These are phyloP conservation scores for Morone chrysops DNA, from an alignment of 2,113 vertebrate genomes.

Conservation along the genomic window DNA sequence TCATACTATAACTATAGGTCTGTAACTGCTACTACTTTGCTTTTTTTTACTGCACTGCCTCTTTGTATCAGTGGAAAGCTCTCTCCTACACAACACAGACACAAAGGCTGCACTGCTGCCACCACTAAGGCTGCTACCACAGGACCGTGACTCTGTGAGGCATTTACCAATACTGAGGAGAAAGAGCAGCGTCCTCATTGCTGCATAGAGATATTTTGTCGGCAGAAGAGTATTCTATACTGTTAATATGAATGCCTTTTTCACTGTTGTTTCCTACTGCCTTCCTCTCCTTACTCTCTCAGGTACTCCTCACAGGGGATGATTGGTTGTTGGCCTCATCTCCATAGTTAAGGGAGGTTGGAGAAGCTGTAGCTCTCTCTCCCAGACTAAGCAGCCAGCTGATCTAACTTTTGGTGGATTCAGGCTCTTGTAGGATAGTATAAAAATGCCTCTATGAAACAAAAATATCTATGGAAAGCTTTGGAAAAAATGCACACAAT, in stretches of 20 bases:
- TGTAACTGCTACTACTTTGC: no score
- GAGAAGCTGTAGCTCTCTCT: no score
- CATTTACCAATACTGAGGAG: neutral
- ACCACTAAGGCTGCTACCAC: neutral
- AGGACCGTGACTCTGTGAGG: neutral
- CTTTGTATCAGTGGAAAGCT: neutral
- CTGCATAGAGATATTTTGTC: neutral
- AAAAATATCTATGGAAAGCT: neutral
- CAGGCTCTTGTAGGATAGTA: neutral
- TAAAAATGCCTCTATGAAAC: neutral
- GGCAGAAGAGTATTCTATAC: neutral
- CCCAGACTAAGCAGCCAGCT: no score
- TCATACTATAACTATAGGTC: no score
- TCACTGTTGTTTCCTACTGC: no score
- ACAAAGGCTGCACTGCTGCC: slow-evolving; percentile 6
- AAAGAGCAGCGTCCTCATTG: neutral
- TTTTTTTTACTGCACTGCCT: neutral
- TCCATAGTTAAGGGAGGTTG: no score
- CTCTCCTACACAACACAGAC: neutral
- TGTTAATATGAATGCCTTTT: no score
- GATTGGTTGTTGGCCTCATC: no score
- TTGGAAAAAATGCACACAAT: neutral
- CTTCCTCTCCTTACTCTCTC: no score
- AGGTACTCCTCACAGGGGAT: no score
- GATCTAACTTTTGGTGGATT: neutral